Base-by-base conservation (phyloP, 2,888 invertebrate species). In the Nomada fabriciana region DNA sequence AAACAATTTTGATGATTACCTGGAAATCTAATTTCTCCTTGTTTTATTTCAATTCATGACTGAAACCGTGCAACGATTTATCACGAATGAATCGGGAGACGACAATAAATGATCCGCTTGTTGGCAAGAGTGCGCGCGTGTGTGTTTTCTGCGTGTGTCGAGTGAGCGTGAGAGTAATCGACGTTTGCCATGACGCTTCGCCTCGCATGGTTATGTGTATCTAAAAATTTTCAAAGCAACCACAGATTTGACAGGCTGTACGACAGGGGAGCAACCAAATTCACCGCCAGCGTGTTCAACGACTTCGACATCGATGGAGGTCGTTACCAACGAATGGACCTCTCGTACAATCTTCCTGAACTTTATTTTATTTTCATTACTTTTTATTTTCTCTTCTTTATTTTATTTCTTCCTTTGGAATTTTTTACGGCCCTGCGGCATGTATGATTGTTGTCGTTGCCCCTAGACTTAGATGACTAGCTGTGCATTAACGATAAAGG, bases 181-280 rank as follows among this genome's bases (percentile, higher is more conserved):
- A 93, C 93, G 91, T 94, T 92, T 93, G 93, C 92, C 93, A 93
- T 90, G 93, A 93, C 92, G 93, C 93, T 94, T 94, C 91, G 93
- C 93, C 92, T 94, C 92, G 93, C 93, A 94, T 93, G 94, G 92
- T 93, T 93, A 93, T 92, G 91, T 93, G 92, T 93, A 93, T 88
- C 91, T 88, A 88, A 89, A 88, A 90, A 87, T 87, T 89, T 86
- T 87, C 83, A 85, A 86, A 84, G 84, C 87, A 76, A 72, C 73
- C 83, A 80, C 87, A 85, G 80, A 82, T 87, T 82, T 76, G 60
- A 23, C 76, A 18, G 55, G 60, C 36, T 52, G 69, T 43, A 42
- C 23, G 11, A 65, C 25, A 43, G 65, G 20, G 55, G 23, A 76
- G 64, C 23, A 57, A 4, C 25, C 7, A n/a, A 29, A 42, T 2